Conservation (phyloP, 2,888 invertebrate genomes). For the Chelonus formosanus region DNA sequence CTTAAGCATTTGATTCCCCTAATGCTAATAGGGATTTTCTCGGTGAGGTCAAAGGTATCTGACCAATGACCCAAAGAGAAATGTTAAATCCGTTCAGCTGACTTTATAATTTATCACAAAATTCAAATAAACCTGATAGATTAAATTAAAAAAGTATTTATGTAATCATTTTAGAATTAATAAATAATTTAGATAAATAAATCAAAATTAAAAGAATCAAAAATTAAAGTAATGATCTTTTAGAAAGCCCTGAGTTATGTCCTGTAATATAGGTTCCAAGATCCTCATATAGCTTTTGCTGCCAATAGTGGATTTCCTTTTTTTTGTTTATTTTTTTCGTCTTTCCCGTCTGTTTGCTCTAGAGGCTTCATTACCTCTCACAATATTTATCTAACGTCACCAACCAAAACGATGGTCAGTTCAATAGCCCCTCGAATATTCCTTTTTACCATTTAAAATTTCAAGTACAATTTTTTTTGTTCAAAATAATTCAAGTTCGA, state of each 20-base stretch:
- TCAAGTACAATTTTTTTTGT: constrained; percentile 30
- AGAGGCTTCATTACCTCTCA: constrained; percentile 63
- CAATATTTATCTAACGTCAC: constrained; percentile 62
- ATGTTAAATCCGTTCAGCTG: constrained; percentile 26
- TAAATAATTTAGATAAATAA: background rate
- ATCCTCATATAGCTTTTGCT: constrained; percentile 28
- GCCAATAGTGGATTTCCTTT: constrained; percentile 39
- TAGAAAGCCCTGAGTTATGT: constrained; percentile 51
- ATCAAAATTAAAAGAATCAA: background rate
- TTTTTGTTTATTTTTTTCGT: constrained; percentile 33
- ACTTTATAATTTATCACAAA: background rate
- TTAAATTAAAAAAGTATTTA: background rate
- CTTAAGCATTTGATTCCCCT: constrained; percentile 51
- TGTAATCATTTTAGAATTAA: background rate
- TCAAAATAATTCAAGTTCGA: background rate
- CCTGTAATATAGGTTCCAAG: constrained; percentile 55
- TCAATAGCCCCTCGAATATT: constrained; percentile 47
- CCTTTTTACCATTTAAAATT: constrained; percentile 37
- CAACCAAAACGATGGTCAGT: constrained; percentile 46
- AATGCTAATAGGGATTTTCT: constrained; percentile 44
- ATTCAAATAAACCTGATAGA: background rate
- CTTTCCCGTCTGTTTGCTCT: constrained; percentile 52
- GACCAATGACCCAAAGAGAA: constrained; percentile 44
- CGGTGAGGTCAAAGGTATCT: constrained; percentile 40
- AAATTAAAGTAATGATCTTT: constrained; percentile 50